phyloP scores from a whole-genome alignment of 2,888 invertebrate genomes.

The Chironomus tentans region DNA sequence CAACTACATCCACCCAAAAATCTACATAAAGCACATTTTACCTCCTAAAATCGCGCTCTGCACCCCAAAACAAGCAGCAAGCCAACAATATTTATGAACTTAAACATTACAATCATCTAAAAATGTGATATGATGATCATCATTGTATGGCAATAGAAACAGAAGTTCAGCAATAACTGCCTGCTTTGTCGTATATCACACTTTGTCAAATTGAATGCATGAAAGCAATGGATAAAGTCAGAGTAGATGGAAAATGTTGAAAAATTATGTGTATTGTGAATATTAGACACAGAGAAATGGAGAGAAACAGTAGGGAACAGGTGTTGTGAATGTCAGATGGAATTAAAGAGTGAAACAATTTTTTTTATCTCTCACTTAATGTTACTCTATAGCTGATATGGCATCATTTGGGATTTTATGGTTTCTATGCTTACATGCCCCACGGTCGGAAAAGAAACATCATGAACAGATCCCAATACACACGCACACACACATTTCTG shows the following conservation, averaged over 20 bases:
- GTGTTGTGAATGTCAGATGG: conserved; percentile 19
- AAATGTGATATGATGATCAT: too few species aligned
- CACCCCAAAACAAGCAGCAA: neutral
- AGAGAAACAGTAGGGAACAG: conserved; percentile 1
- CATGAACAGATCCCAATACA: too few species aligned
- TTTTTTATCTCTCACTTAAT: conserved; percentile 14
- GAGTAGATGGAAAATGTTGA: neutral
- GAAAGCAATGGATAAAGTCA: too few species aligned
- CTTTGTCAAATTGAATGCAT: too few species aligned
- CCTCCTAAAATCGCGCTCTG: too few species aligned
- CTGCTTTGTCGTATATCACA: too few species aligned
- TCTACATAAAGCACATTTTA: too few species aligned
- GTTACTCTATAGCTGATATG: neutral
- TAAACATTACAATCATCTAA: neutral
- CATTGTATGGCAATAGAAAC: too few species aligned
- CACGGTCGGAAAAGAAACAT: neutral
- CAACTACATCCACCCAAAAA: too few species aligned
- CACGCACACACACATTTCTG: too few species aligned
- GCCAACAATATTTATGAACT: neutral
- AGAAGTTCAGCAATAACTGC: too few species aligned
- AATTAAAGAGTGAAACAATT: conserved; percentile 10
- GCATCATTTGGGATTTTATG: neutral
- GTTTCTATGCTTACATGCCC: neutral
- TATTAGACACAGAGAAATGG: neutral
- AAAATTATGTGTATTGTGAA: neutral